These are phyloP conservation scores for Camponotus vicinus DNA, from an alignment of 1,140 invertebrate genomes.

Conservation along the genomic window DNA sequence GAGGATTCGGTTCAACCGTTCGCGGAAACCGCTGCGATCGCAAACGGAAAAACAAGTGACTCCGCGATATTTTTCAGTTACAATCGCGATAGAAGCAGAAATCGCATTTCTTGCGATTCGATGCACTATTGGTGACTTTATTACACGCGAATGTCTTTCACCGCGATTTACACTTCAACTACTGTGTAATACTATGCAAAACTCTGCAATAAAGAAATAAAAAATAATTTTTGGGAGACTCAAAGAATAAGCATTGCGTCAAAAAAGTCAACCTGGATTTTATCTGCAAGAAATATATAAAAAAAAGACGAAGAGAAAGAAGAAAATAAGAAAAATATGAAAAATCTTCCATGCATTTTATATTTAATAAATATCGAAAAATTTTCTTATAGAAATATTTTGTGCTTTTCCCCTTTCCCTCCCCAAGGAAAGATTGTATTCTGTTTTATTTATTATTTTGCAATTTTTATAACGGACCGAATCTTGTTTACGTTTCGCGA, in stretches of 20 bases:
- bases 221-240: neutral
- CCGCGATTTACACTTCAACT: neutral
- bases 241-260: neutral
- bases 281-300: neutral
- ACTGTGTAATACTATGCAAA: neutral
- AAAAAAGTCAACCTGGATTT: neutral
- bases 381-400: too few species aligned
- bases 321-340: neutral
- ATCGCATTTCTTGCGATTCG: neutral
- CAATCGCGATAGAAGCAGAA: constrained; percentile 17
- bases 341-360: neutral
- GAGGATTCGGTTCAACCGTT: constrained; percentile 3
- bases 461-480: too few species aligned
- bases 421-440: too few species aligned
- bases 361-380: neutral
- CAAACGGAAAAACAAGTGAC: constrained; percentile 38
- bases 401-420: too few species aligned
- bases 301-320: neutral
- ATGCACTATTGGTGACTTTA: neutral
- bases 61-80: constrained; percentile 18
- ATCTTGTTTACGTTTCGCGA: too few species aligned
- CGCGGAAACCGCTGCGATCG: constrained; percentile 4
- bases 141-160: constrained; percentile 2
- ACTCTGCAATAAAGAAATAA: neutral
- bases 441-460: too few species aligned